Conservation (phyloP, 2,113 vertebrate species). For the Ursus arctos region DNA sequence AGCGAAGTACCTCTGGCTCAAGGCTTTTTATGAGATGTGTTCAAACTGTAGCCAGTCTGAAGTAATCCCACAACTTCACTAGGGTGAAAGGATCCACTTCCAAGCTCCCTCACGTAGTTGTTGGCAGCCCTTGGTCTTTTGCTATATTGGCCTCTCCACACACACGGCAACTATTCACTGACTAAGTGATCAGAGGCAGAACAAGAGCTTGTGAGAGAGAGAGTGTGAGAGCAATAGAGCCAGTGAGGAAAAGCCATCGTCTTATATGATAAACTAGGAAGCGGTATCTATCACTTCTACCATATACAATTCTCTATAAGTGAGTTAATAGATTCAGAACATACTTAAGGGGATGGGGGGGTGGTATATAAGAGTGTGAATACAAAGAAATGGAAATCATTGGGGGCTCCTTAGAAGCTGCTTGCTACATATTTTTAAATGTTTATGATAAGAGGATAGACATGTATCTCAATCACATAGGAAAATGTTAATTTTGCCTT, state of each 20-base stretch:
- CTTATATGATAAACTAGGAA: neutral
- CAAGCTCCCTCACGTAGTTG: neutral
- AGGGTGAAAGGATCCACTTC: neutral
- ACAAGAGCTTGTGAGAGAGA: rapidly evolving
- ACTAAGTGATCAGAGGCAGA: neutral
- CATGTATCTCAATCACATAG: neutral
- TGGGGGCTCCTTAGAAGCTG: neutral
- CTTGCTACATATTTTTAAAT: neutral
- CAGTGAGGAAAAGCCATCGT: neutral
- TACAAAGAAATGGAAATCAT: neutral
- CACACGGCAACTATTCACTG: neutral
- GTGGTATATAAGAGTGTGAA: neutral
- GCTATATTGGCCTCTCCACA: neutral
- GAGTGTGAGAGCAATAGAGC: neutral
- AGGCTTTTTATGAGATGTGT: neutral
- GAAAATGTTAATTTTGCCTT: neutral
- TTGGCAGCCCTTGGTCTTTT: neutral
- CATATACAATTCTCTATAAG: neutral
- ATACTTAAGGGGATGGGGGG: neutral
- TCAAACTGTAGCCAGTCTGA: neutral
- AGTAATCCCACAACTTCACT: neutral
- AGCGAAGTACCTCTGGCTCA: neutral
- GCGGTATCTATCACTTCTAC: neutral
- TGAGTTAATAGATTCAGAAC: neutral
- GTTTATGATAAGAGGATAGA: neutral